Evolutionary conservation across 2,797 vertebrate species (phyloP).

Genomic region (Pipistrellus pygmaeus): DNA sequence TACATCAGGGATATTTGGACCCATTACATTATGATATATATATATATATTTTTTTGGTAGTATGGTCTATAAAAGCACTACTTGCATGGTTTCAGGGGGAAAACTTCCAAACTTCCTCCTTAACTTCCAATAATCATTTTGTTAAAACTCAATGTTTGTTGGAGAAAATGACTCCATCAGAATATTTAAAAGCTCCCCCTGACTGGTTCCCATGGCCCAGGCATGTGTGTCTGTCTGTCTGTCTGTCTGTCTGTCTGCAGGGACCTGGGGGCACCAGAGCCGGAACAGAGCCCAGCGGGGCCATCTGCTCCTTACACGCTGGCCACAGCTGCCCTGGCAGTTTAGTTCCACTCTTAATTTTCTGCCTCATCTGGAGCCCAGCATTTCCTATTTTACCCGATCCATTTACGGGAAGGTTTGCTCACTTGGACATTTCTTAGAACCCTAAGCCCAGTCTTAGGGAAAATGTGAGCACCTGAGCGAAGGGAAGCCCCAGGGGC

Average conservation of each 20-base stretch:
- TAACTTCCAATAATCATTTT: not conserved
- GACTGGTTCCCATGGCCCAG: not conserved
- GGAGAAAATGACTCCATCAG: not conserved
- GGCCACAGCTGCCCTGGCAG: not conserved
- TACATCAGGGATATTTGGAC: not conserved
- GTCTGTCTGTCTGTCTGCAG: not conserved
- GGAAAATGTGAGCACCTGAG: not conserved
- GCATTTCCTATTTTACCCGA: not conserved
- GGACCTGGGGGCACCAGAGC: not conserved
- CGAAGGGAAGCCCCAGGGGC: not conserved
- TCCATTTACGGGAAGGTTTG: not conserved
- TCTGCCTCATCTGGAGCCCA: not conserved
- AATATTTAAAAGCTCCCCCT: not conserved
- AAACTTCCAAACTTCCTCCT: constrained; percentile 20
- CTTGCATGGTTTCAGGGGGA: not conserved
- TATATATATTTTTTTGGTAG: not conserved
- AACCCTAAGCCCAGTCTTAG: not conserved
- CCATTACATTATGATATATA: not conserved
- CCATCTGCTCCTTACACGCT: not conserved
- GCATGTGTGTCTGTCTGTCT: no score
- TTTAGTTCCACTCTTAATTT: not conserved
- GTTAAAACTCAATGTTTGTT: not conserved
- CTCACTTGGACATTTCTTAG: not conserved
- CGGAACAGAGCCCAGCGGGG: accelerated
- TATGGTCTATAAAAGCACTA: not conserved